A percentile compares a stretch with the other conserved stretches of the same genome.
These are phyloP conservation scores for Cyphomyrmex costatus DNA, from an alignment of 1,140 invertebrate species.

Conservation along the genomic window DNA sequence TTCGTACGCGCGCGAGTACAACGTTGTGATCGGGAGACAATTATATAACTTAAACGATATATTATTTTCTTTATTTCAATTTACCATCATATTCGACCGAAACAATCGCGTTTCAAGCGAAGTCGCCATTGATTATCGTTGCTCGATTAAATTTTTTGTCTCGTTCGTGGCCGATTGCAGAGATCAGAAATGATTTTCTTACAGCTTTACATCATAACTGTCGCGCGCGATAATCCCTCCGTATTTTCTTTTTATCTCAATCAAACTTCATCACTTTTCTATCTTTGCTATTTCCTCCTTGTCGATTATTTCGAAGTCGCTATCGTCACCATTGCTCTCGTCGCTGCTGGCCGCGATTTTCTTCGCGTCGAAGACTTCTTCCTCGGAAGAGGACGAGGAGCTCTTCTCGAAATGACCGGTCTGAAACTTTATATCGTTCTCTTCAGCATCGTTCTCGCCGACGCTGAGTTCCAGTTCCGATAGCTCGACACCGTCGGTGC, in stretches of 20 bases:
- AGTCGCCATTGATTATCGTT: slow-evolving; percentile 6
- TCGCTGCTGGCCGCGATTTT: slow-evolving; percentile 76
- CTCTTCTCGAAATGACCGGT: slow-evolving; percentile 82
- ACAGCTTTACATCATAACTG: background rate
- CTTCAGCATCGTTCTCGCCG: slow-evolving; percentile 77
- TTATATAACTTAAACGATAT: background rate
- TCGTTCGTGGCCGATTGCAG: background rate
- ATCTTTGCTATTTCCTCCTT: slow-evolving; percentile 79
- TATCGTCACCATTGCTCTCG: slow-evolving; percentile 79
- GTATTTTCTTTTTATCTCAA: background rate
- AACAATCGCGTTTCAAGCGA: background rate
- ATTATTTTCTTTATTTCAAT: slow-evolving; percentile 12
- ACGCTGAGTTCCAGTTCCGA: slow-evolving; percentile 83
- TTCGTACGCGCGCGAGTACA: slow-evolving; percentile 2
- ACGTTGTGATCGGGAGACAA: slow-evolving; percentile 6
- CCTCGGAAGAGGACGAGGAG: slow-evolving; percentile 81
- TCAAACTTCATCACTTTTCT: slow-evolving; percentile 75
- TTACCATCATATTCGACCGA: background rate
- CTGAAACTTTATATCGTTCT: slow-evolving; percentile 82
- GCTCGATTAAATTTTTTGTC: slow-evolving; percentile 1
- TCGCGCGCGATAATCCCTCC: background rate
- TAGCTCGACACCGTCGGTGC: slow-evolving; percentile 81
- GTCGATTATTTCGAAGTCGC: slow-evolving; percentile 86
- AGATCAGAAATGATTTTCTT: slow-evolving; percentile 7
- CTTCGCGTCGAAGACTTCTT: slow-evolving; percentile 78